Conservation (phyloP, 2,797 vertebrate species). For the Erethizon dorsatum region DNA sequence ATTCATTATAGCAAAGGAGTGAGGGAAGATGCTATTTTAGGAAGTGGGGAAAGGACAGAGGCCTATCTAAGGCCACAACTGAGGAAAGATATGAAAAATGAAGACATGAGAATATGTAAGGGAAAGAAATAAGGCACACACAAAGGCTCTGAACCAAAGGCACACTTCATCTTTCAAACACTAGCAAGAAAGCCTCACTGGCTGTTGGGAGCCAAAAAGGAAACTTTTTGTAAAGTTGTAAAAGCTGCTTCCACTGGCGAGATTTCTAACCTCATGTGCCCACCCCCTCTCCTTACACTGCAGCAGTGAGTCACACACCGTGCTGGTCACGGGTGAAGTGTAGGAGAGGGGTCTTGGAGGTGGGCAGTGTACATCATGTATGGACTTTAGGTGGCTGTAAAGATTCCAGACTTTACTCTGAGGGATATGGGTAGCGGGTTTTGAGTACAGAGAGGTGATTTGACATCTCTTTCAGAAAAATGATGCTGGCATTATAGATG, state of each 20-base stretch:
- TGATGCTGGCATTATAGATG: background rate
- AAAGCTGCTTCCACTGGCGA: background rate
- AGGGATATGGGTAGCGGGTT: background rate
- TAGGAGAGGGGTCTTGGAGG: background rate
- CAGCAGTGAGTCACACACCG: background rate
- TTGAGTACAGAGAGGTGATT: background rate
- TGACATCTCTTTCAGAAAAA: background rate
- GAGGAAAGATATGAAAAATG: background rate
- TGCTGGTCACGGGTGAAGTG: background rate
- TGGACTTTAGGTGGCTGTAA: background rate
- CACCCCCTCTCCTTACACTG: too few relatives aligned
- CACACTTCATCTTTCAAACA: background rate
- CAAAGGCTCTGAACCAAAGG: background rate
- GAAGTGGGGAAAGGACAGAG: background rate
- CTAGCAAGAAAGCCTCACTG: background rate
- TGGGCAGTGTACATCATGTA: fast-evolving
- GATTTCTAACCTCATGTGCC: background rate
- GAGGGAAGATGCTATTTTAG: background rate
- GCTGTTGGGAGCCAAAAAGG: background rate
- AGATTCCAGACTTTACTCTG: background rate
- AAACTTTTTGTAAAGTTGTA: background rate
- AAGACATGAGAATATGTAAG: background rate
- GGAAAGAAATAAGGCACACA: fast-evolving
- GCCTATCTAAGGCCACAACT: background rate
- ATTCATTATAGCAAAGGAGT: background rate